Conservation (phyloP, 2,113 vertebrate genomes). For the Odontesthes bonariensis region DNA sequence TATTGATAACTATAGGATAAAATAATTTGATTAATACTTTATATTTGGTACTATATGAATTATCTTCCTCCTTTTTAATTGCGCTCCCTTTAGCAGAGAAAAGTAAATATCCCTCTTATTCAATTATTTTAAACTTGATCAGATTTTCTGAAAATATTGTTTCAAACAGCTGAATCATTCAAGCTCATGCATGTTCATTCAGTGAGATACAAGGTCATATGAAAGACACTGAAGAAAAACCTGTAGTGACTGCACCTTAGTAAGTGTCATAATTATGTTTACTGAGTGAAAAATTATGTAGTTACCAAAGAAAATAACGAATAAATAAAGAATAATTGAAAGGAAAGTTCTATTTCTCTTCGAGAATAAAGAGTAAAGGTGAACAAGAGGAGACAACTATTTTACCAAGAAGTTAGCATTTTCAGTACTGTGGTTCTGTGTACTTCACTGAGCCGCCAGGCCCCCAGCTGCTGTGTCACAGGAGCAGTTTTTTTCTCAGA, state of each 20-base stretch:
- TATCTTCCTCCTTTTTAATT: neutral
- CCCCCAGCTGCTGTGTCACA: constrained; percentile 5
- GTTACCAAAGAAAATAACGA: too few relatives aligned
- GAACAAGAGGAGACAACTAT: neutral
- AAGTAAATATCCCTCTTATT: neutral
- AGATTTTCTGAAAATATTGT: neutral
- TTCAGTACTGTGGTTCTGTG: neutral
- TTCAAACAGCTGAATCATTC: too few relatives aligned
- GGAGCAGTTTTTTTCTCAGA: neutral
- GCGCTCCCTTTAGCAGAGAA: neutral
- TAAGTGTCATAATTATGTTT: too few relatives aligned
- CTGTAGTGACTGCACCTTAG: too few relatives aligned
- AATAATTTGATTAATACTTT: neutral
- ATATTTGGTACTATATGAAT: neutral
- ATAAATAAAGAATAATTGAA: neutral
- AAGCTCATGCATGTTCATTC: too few relatives aligned
- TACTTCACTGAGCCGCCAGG: neutral
- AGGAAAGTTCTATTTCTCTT: too few relatives aligned
- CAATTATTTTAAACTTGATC: neutral
- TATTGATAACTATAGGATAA: neutral
- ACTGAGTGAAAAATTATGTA: too few relatives aligned
- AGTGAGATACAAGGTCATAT: too few relatives aligned
- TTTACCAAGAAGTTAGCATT: neutral
- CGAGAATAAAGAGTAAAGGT: neutral
- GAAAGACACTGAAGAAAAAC: neutral